Conservation (phyloP, 2,888 invertebrate species). For the Drosophila rellima region DNA sequence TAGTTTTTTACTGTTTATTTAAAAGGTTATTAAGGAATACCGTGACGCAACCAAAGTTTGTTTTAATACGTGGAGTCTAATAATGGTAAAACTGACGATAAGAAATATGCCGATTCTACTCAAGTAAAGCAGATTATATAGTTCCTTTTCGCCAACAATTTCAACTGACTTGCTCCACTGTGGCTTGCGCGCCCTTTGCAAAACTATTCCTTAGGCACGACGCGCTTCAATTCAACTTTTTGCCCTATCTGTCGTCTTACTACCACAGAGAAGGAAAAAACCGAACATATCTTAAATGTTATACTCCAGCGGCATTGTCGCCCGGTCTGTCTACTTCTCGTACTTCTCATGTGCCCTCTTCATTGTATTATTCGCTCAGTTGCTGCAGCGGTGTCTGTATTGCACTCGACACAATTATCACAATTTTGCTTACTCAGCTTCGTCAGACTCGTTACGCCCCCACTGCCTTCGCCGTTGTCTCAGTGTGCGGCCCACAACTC, state of each 20-base stretch:
- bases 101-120: no score
- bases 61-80: no score
- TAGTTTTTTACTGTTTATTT: no score
- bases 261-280: slow-evolving; percentile 22
- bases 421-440: slow-evolving; percentile 81
- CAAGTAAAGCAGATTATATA: not conserved
- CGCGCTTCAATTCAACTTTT: slow-evolving; percentile 68
- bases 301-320: slow-evolving; percentile 57
- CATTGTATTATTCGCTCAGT: slow-evolving; percentile 36
- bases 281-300: slow-evolving; percentile 66
- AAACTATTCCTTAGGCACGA: slow-evolving; percentile 65
- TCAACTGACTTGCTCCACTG: slow-evolving; percentile 45
- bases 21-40: not conserved
- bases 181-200: slow-evolving; percentile 61
- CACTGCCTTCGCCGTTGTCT: slow-evolving; percentile 2
- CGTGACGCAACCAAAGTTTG: no score
- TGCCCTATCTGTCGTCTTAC: slow-evolving; percentile 29
- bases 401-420: slow-evolving; percentile 79
- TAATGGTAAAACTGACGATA: no score
- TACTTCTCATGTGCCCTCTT: slow-evolving; percentile 15
- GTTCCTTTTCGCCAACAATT: not conserved
- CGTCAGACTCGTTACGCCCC: slow-evolving; percentile 66
- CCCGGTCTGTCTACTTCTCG: slow-evolving; percentile 9
- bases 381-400: slow-evolving; percentile 37
- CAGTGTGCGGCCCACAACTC: slow-evolving; percentile 51